Base-by-base conservation (phyloP, 2,888 invertebrate genomes). In the Diogma glabrata region DNA sequence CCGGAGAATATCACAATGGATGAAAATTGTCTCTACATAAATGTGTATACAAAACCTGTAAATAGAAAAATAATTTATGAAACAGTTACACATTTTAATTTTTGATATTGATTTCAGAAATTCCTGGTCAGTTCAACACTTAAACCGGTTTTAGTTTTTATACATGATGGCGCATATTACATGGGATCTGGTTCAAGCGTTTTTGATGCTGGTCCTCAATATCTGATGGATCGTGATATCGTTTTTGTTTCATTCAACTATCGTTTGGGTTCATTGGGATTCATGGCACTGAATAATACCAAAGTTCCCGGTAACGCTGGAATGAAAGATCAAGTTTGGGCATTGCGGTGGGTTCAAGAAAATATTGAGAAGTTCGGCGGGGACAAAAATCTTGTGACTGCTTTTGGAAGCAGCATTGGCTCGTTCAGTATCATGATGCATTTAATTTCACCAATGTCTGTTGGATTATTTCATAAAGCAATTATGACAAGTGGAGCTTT, bases 361-460 rank as follows among this genome's bases (percentile, higher is more conserved):
- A 84, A 84, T 60, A 81, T 84, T 47, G 69, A 64, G 0, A 60
- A 72, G 0, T 84, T 84, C 59, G 82, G 83, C 0, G 84, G 84
- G 1, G 74, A 84, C 64, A 75, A 79, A 0, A 62, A 73, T 30
- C 61, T 63, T 2, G 79, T 84, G 0, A 84, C 84, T 0, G 66
- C 84, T 10, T 60, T 74, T 0, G 84, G 84, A 1, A 73, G 75
- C 61, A 74, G 74, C 57, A 72, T 75, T 0, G 75, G 75, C 0
- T 63, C 71, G 2, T 66, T 64, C 58, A 72, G 75, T 4, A 72
- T 73, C 2, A 64, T 69, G 43, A 60, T 75, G 45, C 75, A 75
- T 46, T 64, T 79, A 67, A 70, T 75, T 2, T 82, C 82, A 0
- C 79, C 81, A 0, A 73, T 82, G 70, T 77, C 80, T 1, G 67